A percentile compares a stretch with the other conserved stretches of the same genome.
Conservation (phyloP, 1,140 invertebrate species). For the Zaprionus gabonicus region DNA sequence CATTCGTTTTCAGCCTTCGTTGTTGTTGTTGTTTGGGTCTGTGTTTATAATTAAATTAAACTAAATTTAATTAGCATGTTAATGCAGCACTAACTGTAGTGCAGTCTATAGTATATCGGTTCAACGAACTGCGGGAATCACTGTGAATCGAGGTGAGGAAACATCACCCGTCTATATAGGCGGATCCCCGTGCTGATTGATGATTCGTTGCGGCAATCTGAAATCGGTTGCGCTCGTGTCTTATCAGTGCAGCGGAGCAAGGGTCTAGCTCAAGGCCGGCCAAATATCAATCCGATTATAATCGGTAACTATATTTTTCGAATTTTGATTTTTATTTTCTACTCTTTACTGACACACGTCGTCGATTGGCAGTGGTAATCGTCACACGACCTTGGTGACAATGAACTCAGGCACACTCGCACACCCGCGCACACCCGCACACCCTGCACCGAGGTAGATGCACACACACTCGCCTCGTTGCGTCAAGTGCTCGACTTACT, state of each 20-base stretch:
- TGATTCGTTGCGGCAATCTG: background rate
- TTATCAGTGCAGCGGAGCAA: constrained; percentile 36
- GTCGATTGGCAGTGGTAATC: constrained; percentile 13
- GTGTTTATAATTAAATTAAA: constrained; percentile 72
- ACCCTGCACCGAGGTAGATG: background rate
- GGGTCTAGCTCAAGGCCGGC: constrained; percentile 30
- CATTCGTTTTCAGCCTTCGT: constrained; percentile 37
- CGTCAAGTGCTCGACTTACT: constrained; percentile 41
- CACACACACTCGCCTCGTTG: constrained; percentile 18
- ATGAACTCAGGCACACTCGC: constrained; percentile 58
- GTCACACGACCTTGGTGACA: constrained; percentile 69
- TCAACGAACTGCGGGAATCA: constrained; percentile 47
- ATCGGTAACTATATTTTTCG: constrained; percentile 13
- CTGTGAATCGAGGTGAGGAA: constrained; percentile 11
- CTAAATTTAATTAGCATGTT: constrained; percentile 79
- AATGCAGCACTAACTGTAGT: constrained; percentile 67
- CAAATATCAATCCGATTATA: constrained; percentile 40
- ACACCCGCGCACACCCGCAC: background rate
- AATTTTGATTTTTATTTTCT: background rate
- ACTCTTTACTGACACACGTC: constrained; percentile 9
- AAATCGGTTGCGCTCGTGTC: constrained; percentile 4
- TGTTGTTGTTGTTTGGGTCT: constrained; percentile 20
- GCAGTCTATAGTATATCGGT: constrained; percentile 61
- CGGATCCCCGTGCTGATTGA: constrained; percentile 1
- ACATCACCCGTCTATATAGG: background rate